Conservation (phyloP, 1,140 invertebrate species). For the Dinoponera quadriceps region DNA sequence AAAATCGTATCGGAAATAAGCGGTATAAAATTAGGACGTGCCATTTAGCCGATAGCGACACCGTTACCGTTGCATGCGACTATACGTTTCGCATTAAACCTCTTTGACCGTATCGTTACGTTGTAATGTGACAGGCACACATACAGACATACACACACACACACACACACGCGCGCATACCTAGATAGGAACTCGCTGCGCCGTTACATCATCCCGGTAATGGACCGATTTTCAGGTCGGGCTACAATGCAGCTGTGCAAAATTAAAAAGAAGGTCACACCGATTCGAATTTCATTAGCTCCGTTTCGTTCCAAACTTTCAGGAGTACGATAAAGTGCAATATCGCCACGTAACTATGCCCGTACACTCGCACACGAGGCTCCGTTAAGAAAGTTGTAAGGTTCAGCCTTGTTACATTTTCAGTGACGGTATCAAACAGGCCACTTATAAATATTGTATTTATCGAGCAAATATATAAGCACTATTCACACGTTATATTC, state of each 20-base stretch:
- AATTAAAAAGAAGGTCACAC: slow-evolving; percentile 3
- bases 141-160: no score
- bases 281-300: not conserved
- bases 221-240: slow-evolving; percentile 22
- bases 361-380: not conserved
- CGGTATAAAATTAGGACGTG: slow-evolving; percentile 34
- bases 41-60: slow-evolving; percentile 17
- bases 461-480: no score
- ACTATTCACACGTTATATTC: no score
- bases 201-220: slow-evolving; percentile 35
- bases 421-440: no score
- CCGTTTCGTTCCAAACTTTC: not conserved
- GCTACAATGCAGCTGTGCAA: not conserved
- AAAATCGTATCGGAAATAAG: slow-evolving; percentile 16
- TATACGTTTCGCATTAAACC: slow-evolving; percentile 18
- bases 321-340: not conserved
- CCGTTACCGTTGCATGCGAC: not conserved
- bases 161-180: no score
- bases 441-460: no score
- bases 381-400: no score
- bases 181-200: no score
- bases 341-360: not conserved
- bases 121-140: not conserved
- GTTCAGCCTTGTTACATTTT: no score
- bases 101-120: slow-evolving; percentile 7